phyloP scores from a whole-genome alignment of 2,797 vertebrate species.

The Sus cebifrons region DNA sequence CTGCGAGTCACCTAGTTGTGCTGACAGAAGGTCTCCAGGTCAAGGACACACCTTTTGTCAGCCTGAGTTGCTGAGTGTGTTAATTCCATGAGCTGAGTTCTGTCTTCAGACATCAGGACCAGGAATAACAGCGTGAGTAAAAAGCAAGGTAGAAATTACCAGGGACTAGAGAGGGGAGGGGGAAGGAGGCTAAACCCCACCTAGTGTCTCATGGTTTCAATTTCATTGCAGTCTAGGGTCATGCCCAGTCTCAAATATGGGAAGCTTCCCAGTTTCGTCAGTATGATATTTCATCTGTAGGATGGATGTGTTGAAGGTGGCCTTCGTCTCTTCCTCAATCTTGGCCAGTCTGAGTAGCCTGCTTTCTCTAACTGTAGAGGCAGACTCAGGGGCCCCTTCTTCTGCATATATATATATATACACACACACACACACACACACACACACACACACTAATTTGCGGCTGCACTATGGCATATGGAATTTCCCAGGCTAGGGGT shows the following conservation, averaged over 20 bases:
- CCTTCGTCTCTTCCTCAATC: not conserved
- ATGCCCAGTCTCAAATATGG: not conserved
- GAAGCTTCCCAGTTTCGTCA: not conserved
- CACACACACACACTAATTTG: no score
- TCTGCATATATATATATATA: no score
- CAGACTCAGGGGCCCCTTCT: not conserved
- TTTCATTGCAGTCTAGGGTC: constrained; percentile 29
- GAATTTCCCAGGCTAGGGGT: no score
- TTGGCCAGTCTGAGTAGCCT: not conserved
- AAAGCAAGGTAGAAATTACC: not conserved
- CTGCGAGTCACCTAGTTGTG: not conserved
- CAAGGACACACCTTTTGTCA: constrained; percentile 40
- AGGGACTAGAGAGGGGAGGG: not conserved
- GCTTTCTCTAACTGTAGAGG: not conserved
- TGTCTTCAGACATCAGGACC: not conserved
- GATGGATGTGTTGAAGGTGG: not conserved
- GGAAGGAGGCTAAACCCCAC: not conserved
- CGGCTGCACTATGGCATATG: no score
- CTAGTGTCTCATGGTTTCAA: not conserved
- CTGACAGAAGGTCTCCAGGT: constrained; percentile 3
- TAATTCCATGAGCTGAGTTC: constrained; percentile 27
- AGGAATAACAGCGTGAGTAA: not conserved
- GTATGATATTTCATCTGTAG: not conserved
- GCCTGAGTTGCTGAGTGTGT: constrained; percentile 28
- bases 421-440: no score